Percentiles rank a stretch among this genome's conserved stretches.
Evolutionary conservation across 2,113 vertebrate genomes (phyloP).

Genomic region (Calcarius ornatus): DNA sequence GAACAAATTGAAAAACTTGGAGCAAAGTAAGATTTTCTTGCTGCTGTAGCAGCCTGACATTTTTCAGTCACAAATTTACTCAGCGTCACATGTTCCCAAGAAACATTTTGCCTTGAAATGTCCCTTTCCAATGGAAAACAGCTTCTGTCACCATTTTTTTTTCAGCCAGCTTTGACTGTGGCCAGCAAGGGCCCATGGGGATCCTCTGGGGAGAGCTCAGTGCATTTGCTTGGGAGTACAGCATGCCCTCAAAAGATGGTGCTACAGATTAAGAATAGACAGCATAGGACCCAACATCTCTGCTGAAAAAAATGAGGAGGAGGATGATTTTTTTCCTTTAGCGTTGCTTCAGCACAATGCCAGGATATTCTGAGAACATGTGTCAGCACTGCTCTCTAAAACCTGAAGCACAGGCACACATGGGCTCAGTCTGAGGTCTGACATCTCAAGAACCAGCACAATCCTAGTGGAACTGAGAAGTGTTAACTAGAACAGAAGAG

Average conservation of each 20-base stretch:
- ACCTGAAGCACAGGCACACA: not conserved
- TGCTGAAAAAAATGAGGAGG: not conserved
- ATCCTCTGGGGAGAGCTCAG: not conserved
- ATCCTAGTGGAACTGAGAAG: not conserved
- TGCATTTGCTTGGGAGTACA: constrained; percentile 33
- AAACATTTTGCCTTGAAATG: not conserved
- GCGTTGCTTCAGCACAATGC: not conserved
- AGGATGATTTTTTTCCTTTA: not conserved
- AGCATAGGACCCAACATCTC: not conserved
- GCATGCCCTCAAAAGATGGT: constrained; percentile 57
- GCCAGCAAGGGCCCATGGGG: not conserved
- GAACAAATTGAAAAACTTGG: not conserved
- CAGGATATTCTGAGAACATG: not conserved
- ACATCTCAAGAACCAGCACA: not conserved
- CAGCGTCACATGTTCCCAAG: not conserved
- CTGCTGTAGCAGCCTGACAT: not conserved
- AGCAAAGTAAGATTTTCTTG: not conserved
- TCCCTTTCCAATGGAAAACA: constrained; percentile 43
- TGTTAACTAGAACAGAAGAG: not conserved
- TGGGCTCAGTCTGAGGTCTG: not conserved
- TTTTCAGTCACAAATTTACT: constrained; percentile 26
- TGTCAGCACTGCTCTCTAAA: not conserved
- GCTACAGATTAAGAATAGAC: constrained; percentile 55
- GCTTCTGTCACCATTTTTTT: not conserved
- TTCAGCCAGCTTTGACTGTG: not conserved